A percentile compares a stretch with the other conserved stretches of the same genome.
Evolutionary conservation across 2,113 vertebrate species (phyloP).

Genomic region (Euleptes europaea): DNA sequence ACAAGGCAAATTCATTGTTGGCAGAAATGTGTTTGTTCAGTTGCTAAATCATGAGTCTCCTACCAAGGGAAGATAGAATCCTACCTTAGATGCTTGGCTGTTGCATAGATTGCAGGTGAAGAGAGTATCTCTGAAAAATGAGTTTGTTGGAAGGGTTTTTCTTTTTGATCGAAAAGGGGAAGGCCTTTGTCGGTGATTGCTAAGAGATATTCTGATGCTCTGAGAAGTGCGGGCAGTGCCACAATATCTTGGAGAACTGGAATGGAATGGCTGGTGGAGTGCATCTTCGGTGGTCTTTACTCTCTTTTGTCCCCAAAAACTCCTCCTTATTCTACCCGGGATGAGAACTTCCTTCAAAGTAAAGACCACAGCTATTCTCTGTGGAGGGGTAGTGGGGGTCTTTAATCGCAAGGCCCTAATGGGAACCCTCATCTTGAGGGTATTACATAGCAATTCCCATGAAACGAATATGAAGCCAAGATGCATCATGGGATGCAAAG

Average conservation of each 20-base stretch:
- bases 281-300: background rate
- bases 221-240: background rate
- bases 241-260: background rate
- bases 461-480: background rate
- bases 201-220: no score
- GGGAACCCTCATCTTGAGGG: background rate
- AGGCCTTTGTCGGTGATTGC: background rate
- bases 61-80: background rate
- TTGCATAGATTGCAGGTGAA: background rate
- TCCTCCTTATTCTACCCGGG: no score
- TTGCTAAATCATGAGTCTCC: background rate
- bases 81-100: background rate
- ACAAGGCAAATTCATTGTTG: background rate
- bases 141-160: background rate
- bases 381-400: background rate
- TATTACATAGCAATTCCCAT: no score
- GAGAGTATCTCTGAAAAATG: background rate
- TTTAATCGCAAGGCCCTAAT: background rate
- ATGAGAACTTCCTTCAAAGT: no score
- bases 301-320: background rate
- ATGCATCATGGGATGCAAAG: background rate
- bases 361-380: no score
- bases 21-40: background rate
- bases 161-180: background rate
- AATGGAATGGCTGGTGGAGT: background rate